Evolutionary conservation across 2,888 invertebrate species (phyloP).

Genomic region (Hanleya hanleyi): DNA sequence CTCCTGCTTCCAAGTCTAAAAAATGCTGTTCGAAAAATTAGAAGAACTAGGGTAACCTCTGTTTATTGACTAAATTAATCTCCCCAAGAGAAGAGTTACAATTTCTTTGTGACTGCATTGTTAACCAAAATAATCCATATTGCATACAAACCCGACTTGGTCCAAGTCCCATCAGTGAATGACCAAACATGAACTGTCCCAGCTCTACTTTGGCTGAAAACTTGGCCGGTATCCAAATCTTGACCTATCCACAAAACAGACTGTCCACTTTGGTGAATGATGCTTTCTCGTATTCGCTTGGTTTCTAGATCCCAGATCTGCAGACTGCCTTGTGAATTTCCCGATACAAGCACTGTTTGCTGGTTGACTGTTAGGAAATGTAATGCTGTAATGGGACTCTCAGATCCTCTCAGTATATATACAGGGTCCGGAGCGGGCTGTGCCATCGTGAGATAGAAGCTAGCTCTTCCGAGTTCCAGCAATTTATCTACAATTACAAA

Average conservation of each 20-base stretch:
- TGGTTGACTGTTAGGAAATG: constrained; percentile 31
- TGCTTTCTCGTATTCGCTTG: constrained; percentile 28
- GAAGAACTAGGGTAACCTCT: no score
- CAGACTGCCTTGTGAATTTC: constrained; percentile 47
- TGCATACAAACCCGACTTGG: no score
- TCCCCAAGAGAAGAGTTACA: no score
- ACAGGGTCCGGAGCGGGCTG: constrained; percentile 42
- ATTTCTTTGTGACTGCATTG: no score
- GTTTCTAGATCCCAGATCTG: constrained; percentile 46
- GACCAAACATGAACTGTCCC: constrained; percentile 50
- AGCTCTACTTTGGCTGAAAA: constrained; percentile 60
- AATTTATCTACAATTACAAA: no score
- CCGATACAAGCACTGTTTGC: constrained; percentile 39
- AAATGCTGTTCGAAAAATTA: no score
- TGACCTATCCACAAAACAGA: constrained; percentile 48
- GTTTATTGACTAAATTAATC: no score
- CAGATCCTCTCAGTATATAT: constrained; percentile 42
- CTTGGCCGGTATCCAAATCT: constrained; percentile 15
- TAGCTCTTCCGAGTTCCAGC: no score
- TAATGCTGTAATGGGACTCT: constrained; percentile 46
- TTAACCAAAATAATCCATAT: no score
- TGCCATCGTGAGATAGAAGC: no score
- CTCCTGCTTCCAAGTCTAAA: no score
- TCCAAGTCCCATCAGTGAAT: no score
- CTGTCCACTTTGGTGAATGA: constrained; percentile 32